A percentile compares a stretch with the other conserved stretches of the same genome.
Evolutionary conservation across 2,888 invertebrate genomes (phyloP).

Genomic region (Steinernema hermaphroditum): DNA sequence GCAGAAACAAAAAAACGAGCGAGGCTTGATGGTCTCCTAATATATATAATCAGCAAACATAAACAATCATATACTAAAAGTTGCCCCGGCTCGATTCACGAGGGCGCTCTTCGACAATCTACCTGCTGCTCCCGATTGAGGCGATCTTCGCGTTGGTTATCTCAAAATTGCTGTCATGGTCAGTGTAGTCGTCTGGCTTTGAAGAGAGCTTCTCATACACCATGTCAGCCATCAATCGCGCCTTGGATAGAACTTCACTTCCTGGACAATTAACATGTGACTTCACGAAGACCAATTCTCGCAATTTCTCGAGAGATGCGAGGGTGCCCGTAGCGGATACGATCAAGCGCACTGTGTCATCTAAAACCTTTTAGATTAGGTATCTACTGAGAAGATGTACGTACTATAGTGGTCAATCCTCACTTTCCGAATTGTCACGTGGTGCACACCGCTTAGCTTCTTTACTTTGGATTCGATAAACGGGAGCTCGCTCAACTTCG

Average conservation of each 20-base stretch:
- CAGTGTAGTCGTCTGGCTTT: too few relatives aligned
- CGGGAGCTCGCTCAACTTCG: background rate
- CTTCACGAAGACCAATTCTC: background rate
- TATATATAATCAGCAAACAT: too few relatives aligned
- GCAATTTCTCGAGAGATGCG: background rate
- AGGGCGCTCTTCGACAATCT: too few relatives aligned
- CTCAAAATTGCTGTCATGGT: too few relatives aligned
- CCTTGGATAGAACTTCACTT: background rate
- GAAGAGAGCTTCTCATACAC: background rate
- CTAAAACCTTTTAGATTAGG: background rate
- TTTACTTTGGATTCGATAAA: background rate
- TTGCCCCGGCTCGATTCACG: too few relatives aligned
- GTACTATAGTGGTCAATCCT: background rate
- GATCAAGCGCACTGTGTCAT: background rate
- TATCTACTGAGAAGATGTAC: background rate
- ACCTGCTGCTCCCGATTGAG: too few relatives aligned
- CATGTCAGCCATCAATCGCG: background rate
- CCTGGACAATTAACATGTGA: background rate
- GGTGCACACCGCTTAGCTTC: background rate
- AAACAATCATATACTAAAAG: too few relatives aligned
- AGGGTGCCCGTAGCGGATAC: background rate
- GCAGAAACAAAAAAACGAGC: too few relatives aligned
- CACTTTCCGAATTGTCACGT: background rate
- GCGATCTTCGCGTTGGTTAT: too few relatives aligned
- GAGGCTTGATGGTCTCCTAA: too few relatives aligned